Conservation (phyloP, 2,888 invertebrate species). For the Steinernema scapterisci region DNA sequence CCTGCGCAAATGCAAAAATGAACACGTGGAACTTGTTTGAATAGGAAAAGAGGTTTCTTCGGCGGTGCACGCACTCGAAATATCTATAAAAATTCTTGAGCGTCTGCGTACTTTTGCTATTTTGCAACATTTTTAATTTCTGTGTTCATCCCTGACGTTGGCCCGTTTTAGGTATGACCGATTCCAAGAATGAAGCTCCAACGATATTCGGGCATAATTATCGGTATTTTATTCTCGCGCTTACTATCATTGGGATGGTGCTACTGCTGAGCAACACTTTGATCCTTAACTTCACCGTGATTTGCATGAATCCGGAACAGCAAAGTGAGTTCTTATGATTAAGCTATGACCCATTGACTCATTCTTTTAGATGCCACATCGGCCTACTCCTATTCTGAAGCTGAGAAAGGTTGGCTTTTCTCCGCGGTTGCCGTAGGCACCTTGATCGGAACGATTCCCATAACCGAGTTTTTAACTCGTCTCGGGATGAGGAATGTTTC, state of each 20-base stretch:
- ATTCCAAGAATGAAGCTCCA: too few relatives aligned
- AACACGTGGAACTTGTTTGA: too few relatives aligned
- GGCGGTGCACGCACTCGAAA: too few relatives aligned
- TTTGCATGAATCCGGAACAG: conserved; percentile 25
- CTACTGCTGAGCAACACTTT: conserved; percentile 24
- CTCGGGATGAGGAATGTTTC: neutral
- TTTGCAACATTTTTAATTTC: too few relatives aligned
- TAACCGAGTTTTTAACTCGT: neutral
- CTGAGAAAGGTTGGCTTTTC: neutral
- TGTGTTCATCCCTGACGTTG: too few relatives aligned
- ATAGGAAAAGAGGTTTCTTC: too few relatives aligned
- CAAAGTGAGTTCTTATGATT: neutral
- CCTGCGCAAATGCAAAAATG: too few relatives aligned
- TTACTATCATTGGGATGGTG: conserved; percentile 14
- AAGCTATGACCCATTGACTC: neutral
- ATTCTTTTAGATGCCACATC: neutral
- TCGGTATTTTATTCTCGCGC: conserved; percentile 28
- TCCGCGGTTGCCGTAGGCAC: neutral
- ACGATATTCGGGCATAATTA: too few relatives aligned
- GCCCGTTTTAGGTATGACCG: too few relatives aligned
- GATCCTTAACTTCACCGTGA: conserved; percentile 31
- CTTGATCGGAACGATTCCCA: neutral
- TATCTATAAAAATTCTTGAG: too few relatives aligned
- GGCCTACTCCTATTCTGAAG: conserved; percentile 1
- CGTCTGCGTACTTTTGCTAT: too few relatives aligned